These are phyloP conservation scores for Labroides dimidiatus DNA, from an alignment of 2,797 vertebrate genomes.

Conservation along the genomic window DNA sequence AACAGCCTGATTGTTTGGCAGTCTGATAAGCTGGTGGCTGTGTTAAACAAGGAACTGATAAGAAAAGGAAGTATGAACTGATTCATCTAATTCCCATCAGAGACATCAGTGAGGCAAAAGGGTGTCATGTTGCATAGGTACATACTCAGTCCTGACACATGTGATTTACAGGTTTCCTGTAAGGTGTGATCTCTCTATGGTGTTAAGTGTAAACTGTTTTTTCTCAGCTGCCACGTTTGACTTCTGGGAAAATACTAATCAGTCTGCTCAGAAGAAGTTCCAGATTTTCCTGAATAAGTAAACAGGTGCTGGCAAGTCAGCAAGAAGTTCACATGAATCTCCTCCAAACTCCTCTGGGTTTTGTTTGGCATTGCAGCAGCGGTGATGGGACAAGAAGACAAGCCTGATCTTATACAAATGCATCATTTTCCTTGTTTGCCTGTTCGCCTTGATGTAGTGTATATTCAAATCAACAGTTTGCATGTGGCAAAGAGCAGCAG, in stretches of 20 bases:
- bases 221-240: background rate
- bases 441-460: constrained; percentile 15
- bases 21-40: background rate
- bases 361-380: constrained; percentile 7
- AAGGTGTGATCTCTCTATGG: background rate
- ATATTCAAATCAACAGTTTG: constrained; percentile 47
- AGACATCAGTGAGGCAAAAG: background rate
- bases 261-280: background rate
- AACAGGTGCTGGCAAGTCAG: constrained; percentile 11
- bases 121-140: background rate
- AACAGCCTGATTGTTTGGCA: background rate
- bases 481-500: constrained; percentile 1
- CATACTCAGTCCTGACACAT: background rate
- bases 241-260: background rate
- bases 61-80: background rate
- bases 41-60: constrained; percentile 7
- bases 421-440: background rate
- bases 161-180: background rate
- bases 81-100: background rate
- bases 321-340: constrained; percentile 7
- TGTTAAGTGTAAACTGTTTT: background rate
- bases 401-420: background rate
- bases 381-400: background rate
- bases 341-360: constrained; percentile 10
- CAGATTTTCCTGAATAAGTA: background rate